Conservation (phyloP, 2,113 vertebrate genomes). For the Himantopus leucocephalus region DNA sequence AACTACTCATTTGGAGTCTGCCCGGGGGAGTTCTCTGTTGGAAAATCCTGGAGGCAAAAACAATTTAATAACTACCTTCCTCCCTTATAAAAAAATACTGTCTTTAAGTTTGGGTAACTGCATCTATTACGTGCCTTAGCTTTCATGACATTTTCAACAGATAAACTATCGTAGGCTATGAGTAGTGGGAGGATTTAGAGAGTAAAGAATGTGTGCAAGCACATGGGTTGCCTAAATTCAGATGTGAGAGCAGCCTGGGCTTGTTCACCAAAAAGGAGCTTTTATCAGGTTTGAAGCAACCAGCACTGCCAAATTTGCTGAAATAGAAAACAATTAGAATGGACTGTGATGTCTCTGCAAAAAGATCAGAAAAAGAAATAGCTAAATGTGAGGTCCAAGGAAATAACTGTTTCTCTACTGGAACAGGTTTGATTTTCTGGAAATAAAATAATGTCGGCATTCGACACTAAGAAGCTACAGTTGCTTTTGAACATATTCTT, state of each 20-base stretch:
- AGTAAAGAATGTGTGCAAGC: neutral
- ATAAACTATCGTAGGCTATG: neutral
- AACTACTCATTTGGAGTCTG: neutral
- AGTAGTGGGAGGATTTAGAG: neutral
- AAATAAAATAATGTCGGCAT: neutral
- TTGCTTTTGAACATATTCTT: neutral
- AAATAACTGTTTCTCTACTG: neutral
- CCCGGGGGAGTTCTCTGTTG: neutral
- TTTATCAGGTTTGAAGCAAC: neutral
- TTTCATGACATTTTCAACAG: neutral
- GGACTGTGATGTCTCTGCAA: neutral
- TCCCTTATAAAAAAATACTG: neutral
- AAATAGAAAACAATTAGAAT: neutral
- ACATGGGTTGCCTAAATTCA: neutral
- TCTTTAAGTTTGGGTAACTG: neutral
- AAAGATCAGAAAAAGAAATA: neutral
- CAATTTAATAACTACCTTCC: neutral
- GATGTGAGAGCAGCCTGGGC: neutral
- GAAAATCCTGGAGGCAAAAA: neutral
- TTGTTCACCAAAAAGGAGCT: neutral
- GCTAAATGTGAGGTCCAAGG: neutral
- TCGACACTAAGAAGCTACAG: neutral
- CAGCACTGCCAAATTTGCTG: neutral
- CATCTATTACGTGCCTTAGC: neutral
- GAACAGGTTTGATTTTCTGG: neutral